Evolutionary conservation across 1,140 invertebrate genomes (phyloP).

Genomic region (Pseudomyrmex gracilis): DNA sequence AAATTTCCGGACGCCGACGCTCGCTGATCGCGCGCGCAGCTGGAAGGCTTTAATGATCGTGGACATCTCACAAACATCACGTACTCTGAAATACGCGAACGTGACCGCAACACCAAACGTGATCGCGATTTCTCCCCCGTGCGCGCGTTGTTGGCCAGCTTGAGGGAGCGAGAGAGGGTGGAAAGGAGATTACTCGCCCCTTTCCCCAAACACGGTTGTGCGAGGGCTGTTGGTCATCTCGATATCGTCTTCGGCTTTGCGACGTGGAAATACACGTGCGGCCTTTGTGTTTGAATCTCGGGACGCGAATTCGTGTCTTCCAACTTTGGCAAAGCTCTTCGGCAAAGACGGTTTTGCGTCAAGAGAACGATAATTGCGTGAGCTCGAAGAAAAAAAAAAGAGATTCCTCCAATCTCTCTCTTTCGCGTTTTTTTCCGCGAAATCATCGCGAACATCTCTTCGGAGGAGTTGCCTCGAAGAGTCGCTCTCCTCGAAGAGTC

Average conservation of each 20-base stretch:
- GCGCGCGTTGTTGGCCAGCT: constrained; percentile 21
- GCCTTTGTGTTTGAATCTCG: background rate
- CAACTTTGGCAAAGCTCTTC: background rate
- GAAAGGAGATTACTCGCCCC: constrained; percentile 12
- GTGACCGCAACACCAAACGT: constrained; percentile 76
- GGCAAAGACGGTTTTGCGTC: background rate
- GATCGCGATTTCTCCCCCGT: constrained; percentile 53
- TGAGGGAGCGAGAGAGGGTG: constrained; percentile 36
- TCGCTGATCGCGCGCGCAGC: constrained; percentile 55
- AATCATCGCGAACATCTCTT: background rate
- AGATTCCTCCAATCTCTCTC: background rate
- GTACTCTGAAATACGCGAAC: constrained; percentile 77
- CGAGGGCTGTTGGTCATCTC: constrained; percentile 6
- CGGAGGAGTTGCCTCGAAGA: background rate
- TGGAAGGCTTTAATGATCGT: constrained; percentile 76
- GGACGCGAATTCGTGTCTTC: background rate
- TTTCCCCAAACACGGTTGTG: background rate
- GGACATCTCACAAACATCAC: constrained; percentile 76
- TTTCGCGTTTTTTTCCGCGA: background rate
- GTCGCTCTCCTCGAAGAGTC: background rate
- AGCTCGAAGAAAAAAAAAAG: background rate
- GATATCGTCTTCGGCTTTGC: background rate
- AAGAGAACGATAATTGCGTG: background rate
- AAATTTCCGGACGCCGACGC: constrained; percentile 46
- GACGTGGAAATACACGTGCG: background rate